Evolutionary conservation across 2,888 invertebrate species (phyloP), one percentile per base, ranked within the genome.

Genomic region (Platerodrilus igneus): DNA sequence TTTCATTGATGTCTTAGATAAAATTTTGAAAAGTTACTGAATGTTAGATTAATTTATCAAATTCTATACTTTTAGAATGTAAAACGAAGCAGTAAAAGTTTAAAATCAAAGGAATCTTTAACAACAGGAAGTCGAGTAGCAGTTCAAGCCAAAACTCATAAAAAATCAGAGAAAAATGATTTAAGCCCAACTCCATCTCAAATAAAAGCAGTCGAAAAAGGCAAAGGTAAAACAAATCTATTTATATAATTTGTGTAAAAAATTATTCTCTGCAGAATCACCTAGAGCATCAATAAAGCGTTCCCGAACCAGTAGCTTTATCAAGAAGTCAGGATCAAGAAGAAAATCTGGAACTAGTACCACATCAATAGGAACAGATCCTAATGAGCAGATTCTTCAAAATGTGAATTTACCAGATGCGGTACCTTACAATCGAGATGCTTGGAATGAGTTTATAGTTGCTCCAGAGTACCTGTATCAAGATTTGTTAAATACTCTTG

Each of bases 341-440:
- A 15, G 31, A 37, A 48, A 36, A 32, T 42, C 38, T 18, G 49
- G 16, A 18, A 31, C 22, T 3, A 37, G 31, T 16, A 28, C 41
- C 18, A 13, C 23, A 8, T 42, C 18, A 27, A 23, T 27, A 21
- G 30, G 41, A 11, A 33, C 32, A 4, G 6, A 8, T 8, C 6
- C 8, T 16, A 38, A 31, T 1, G 42, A 36, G 9, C n/a, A 18
- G 10, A 45, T 35, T 14, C 4, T 41, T 10, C 45, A 42, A 25
- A 34, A 35, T 27, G 17, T 38, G 4, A 14, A 37, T 4, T 30
- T 49, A 18, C 48, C 52, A 4, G 44, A 49, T 13, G 20, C 34
- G 1, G 28, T 55, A 4, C 58, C 58, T 3, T 42, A 44, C 16
- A 47, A 52, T 27, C 40, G 45, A 16, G 52, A 53, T 28, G 56